These are phyloP conservation scores for Melanchra persicariae DNA, from an alignment of 2,888 invertebrate species.

Conservation along the genomic window DNA sequence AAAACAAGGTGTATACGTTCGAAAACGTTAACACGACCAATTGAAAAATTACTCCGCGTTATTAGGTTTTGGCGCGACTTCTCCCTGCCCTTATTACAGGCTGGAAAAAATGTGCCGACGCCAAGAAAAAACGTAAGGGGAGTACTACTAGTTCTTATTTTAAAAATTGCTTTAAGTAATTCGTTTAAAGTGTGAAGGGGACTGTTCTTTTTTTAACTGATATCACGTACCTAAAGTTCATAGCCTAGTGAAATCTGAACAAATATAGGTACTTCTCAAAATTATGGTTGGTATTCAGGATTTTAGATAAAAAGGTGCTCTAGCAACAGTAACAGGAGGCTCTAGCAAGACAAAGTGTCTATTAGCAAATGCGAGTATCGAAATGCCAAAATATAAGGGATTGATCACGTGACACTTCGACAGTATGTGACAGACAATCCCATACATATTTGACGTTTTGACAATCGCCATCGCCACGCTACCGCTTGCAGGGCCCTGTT, in stretches of 20 bases:
- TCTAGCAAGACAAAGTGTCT: no score
- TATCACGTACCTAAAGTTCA: no score
- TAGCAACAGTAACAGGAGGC: no score
- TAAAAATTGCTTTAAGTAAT: constrained; percentile 59
- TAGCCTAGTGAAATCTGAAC: neutral
- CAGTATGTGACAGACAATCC: no score
- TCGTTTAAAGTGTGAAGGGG: constrained; percentile 52
- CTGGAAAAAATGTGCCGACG: constrained; percentile 61
- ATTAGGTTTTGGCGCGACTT: constrained; percentile 86
- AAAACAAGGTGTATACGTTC: constrained; percentile 68
- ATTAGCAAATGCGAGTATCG: no score
- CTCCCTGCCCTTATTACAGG: constrained; percentile 82
- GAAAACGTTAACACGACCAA: constrained; percentile 81
- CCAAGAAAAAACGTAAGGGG: constrained; percentile 68
- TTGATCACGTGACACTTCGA: no score
- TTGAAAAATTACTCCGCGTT: constrained; percentile 90
- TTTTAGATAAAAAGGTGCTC: no score
- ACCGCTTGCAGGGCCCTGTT: no score
- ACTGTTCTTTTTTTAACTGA: constrained; percentile 26
- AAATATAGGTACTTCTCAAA: neutral
- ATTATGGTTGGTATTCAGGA: neutral
- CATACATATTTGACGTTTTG: no score
- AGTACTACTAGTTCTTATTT: constrained; percentile 58
- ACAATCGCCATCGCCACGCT: no score
- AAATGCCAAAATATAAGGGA: no score